Evolutionary conservation across 2,113 vertebrate species (phyloP).

Genomic region (Ceuthmochares aereus): DNA sequence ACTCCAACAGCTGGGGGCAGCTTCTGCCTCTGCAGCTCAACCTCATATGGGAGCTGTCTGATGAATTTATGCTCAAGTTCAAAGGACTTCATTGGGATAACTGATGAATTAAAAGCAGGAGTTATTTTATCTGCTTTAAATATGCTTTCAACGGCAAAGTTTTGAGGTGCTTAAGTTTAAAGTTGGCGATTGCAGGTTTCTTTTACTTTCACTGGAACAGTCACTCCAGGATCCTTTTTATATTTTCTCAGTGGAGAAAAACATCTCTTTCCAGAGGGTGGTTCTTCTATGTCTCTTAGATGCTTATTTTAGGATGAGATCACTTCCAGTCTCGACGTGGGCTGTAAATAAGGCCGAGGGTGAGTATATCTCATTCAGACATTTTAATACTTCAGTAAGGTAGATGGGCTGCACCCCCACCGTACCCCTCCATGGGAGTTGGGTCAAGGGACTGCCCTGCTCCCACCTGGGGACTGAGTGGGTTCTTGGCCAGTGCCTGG

Average conservation of each 20-base stretch:
- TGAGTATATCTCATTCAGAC: not conserved
- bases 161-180: conserved; percentile 10
- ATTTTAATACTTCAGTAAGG: not conserved
- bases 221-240: not conserved
- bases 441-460: not conserved
- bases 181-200: not conserved
- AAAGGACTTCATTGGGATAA: not conserved
- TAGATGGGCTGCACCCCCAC: not conserved
- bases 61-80: not conserved
- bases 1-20: not conserved
- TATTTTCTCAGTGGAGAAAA: not conserved
- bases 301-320: conserved; percentile 59
- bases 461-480: rapidly evolving
- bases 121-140: not conserved
- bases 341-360: not conserved
- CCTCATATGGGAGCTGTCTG: rapidly evolving
- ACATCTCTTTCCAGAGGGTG: not conserved
- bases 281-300: conserved; percentile 40
- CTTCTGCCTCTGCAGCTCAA: not conserved
- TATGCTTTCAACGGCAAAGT: rapidly evolving
- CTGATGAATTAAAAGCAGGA: not conserved
- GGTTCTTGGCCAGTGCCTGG: rapidly evolving
- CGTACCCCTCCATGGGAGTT: rapidly evolving
- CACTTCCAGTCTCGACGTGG: not conserved
- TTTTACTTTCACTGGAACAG: conserved; percentile 1